Evolutionary conservation across 2,888 invertebrate genomes (phyloP), one percentile per base, ranked within the genome.

Genomic region (Diogma glabrata): DNA sequence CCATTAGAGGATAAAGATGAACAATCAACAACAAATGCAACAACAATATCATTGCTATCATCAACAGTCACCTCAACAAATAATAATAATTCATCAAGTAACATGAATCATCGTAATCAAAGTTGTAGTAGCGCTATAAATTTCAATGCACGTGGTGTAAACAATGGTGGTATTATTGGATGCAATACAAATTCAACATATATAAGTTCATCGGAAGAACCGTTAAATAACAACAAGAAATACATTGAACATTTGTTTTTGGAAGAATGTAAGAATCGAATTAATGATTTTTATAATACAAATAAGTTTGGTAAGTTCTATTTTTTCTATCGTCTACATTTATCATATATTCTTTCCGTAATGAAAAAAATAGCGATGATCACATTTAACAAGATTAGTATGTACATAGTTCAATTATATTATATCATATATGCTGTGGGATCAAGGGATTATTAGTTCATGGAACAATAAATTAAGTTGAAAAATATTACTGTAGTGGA

Each of bases 181-280:
- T 17, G 30, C 14, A 30, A 30, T 48, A 69, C 69, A 24, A 66
- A 65, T 47, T 67, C 69, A 40, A 70, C 69, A 4, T 69, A 69
- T 58, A 54, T 70, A 58, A 66, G 66, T 53, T 65, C 66, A n/a
- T 66, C 65, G 52, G 69, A 68, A 53, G 66, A 65, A n/a, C 64
- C 64, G 52, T 54, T 66, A 20, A 66, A 64, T 58, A 47, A 47
- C 19, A 66, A 63, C 16, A 66, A 63, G 52, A 66, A 68, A 57
- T 70, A 65, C 51, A 70, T 70, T 38, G 70, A 70, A 55, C 69
- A 70, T 51, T 54, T 70, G 50, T 70, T 70, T 53, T 57, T 70
- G 52, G 70, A 70, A 49, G 69, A 70, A 55, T 67, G 67, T 4
- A 69, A 69, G 54, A 70, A 70, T 58, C 67, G 68, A 8, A 54